Conservation (phyloP, 2,113 vertebrate species). For the Rynchops niger region DNA sequence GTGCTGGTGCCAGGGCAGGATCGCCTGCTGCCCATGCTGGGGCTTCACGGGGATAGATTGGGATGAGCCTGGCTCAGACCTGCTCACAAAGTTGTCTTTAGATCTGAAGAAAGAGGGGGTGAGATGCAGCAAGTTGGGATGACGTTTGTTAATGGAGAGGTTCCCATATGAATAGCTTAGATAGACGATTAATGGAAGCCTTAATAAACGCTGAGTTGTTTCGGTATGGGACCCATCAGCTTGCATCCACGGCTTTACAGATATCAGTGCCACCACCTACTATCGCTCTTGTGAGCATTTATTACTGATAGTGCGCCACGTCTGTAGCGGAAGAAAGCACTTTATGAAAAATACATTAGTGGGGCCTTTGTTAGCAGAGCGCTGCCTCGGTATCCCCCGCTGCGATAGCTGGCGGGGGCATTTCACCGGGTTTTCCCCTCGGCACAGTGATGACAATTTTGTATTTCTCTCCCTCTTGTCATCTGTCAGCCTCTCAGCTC, state of each 20-base stretch:
- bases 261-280: not conserved
- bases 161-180: not conserved
- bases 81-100: not conserved
- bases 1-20: not conserved
- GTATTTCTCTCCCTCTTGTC: not conserved
- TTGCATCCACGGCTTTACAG: not conserved
- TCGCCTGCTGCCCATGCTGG: not conserved
- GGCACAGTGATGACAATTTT: not conserved
- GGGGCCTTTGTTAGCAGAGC: not conserved
- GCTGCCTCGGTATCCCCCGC: not conserved
- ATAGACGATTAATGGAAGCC: not conserved
- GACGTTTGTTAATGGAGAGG: not conserved
- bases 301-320: not conserved
- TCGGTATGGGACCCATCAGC: fast-evolving
- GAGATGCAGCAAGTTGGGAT: not conserved
- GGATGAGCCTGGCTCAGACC: not conserved
- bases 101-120: not conserved
- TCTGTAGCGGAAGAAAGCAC: not conserved
- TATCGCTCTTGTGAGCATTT: not conserved
- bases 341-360: not conserved
- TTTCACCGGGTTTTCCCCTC: not conserved
- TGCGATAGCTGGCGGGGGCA: not conserved
- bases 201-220: not conserved
- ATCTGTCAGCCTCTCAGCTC: not conserved
- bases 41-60: not conserved